Conservation (phyloP, 2,113 vertebrate genomes). For the Sceloporus tristichus region DNA sequence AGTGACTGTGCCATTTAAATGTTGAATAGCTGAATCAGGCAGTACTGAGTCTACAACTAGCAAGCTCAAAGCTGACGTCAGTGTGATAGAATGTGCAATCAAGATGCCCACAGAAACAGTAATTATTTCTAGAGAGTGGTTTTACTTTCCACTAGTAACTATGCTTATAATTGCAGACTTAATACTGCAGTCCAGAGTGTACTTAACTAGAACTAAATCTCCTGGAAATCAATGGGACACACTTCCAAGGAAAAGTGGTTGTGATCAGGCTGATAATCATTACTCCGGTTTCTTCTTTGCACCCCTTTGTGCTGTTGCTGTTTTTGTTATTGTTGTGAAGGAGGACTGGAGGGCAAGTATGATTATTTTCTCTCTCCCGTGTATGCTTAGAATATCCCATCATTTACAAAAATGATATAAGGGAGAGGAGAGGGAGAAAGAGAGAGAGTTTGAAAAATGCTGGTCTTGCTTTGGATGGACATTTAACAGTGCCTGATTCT, state of each 20-base stretch:
- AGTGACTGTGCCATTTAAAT: conserved; percentile 33
- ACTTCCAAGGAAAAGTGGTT: background rate
- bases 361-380: background rate
- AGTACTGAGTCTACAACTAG: background rate
- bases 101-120: background rate
- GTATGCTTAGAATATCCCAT: no score
- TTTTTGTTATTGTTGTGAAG: background rate
- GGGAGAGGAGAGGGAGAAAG: no score
- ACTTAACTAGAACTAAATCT: conserved; percentile 14
- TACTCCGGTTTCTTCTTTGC: background rate
- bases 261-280: no score
- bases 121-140: conserved; percentile 43
- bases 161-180: background rate
- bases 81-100: conserved; percentile 30
- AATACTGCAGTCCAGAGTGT: background rate
- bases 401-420: background rate
- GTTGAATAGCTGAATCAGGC: conserved; percentile 14
- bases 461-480: background rate
- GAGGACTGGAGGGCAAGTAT: background rate
- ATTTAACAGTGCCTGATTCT: background rate
- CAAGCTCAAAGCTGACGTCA: conserved; percentile 35
- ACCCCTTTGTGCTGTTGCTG: background rate
- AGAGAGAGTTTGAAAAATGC: background rate
- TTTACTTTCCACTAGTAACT: background rate
- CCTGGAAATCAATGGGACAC: background rate